These are phyloP conservation scores for Orientallactaga bullata DNA, from an alignment of 2,113 vertebrate genomes.

Conservation along the genomic window DNA sequence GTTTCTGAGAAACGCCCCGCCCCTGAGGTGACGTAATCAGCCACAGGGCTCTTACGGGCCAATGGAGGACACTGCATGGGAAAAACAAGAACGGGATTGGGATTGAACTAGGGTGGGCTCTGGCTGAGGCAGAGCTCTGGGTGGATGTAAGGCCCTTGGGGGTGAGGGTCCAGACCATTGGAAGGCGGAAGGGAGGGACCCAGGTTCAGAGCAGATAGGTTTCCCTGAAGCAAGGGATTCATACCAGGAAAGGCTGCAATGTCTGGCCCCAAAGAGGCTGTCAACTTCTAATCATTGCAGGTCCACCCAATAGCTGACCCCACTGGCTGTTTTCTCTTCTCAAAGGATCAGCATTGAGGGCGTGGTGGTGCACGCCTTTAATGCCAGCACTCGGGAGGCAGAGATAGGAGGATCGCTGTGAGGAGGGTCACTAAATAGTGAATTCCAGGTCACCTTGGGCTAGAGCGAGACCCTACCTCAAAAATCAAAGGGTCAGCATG, in stretches of 20 bases:
- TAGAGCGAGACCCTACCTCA: no score
- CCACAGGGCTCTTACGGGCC: not conserved
- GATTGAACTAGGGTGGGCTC: not conserved
- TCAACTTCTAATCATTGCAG: not conserved
- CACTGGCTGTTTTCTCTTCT: not conserved
- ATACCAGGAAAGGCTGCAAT: not conserved
- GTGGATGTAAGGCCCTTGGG: not conserved
- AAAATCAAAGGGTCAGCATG: not conserved
- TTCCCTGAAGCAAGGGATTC: not conserved
- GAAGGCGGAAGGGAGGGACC: not conserved
- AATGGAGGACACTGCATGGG: fast-evolving
- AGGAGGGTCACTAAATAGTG: no score
- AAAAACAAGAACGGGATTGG: not conserved
- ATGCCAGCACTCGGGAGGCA: no score
- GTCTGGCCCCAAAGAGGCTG: no score
- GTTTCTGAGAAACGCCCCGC: no score
- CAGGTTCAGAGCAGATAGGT: no score
- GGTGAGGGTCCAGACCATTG: not conserved
- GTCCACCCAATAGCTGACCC: not conserved
- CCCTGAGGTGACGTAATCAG: no score
- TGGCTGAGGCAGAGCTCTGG: not conserved
- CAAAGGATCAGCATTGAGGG: no score
- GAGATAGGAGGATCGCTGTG: no score
- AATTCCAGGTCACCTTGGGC: no score
- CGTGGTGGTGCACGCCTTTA: no score